Percentiles rank a stretch among this genome's conserved stretches.
phyloP scores from a whole-genome alignment of 2,113 vertebrate genomes.

The Grallaria varia region DNA sequence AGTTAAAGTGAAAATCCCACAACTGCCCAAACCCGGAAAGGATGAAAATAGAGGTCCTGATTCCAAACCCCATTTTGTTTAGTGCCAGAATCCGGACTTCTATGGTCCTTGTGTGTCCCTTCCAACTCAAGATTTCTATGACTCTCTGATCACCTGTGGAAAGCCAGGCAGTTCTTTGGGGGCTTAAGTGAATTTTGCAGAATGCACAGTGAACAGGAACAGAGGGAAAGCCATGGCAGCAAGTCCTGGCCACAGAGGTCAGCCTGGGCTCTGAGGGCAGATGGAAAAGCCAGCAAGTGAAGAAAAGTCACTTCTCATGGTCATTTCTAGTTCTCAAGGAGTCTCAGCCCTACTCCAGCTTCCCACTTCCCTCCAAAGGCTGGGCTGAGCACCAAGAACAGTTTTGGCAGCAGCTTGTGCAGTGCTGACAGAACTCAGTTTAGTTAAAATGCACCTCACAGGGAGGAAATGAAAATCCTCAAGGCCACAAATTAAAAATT shows the following conservation, averaged over 20 bases:
- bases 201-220: background rate
- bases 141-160: background rate
- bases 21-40: background rate
- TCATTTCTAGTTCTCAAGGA: background rate
- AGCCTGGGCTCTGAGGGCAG: background rate
- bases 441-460: background rate
- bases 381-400: background rate
- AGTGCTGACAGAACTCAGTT: background rate
- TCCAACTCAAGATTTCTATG: background rate
- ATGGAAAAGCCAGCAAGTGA: background rate
- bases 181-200: background rate
- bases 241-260: background rate
- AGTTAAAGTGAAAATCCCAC: background rate
- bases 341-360: background rate
- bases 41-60: background rate
- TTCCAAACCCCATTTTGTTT: background rate
- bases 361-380: background rate
- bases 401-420: background rate
- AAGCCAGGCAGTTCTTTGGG: background rate
- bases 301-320: background rate
- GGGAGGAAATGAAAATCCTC: conserved; percentile 41
- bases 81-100: background rate
- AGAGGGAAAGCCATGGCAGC: background rate
- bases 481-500: conserved; percentile 23
- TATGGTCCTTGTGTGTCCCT: background rate